Evolutionary conservation across 1,140 invertebrate species (phyloP), one percentile per base, ranked within the genome.

Genomic region (Condylostylus longicornis): DNA sequence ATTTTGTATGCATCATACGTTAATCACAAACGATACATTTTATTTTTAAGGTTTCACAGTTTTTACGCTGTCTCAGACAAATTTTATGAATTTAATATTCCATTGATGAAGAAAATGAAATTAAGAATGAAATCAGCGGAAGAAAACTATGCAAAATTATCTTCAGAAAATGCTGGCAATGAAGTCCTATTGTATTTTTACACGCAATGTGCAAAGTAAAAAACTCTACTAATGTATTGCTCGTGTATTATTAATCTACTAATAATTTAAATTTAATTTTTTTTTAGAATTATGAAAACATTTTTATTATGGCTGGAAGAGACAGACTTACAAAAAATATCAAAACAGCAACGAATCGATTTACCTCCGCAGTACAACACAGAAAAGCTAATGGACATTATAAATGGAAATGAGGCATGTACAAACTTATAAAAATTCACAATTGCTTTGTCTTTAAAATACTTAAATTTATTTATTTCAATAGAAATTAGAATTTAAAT

Each of bases 301-400:
- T 73, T 78, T 42, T 64, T 61, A 3, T 58, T 85, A 2, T 88
- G 83, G 83, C 55, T 87, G 32, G 81, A 85, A 51, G 82, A 87
- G 50, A 73, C 77, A 5, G 61, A 73, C 42, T 61, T 87, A 13
- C 60, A 60, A 42, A 45, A 42, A 23, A 48, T 55, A 13, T 39
- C 45, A 5, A 53, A 51, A 32, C 47, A 57, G 39, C 41, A 47
- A 5, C 31, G 45, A 2, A 48, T 75, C 14, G 71, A 75, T 18
- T 59, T 87, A 23, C 82, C 82, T 10, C 69, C 73, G 0, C 77
- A 82, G 42, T 82, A 76, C 44, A 70, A 78, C 60, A 64, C 71
- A 7, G 62, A 68, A 38, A 68, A 72, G 40, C 42, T 69, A 18
- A 45, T 51, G 1, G 51, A 61, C 22, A 58, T 68, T 13, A 47